Evolutionary conservation across 2,797 vertebrate species (phyloP).

Genomic region (Clarias pachynema): DNA sequence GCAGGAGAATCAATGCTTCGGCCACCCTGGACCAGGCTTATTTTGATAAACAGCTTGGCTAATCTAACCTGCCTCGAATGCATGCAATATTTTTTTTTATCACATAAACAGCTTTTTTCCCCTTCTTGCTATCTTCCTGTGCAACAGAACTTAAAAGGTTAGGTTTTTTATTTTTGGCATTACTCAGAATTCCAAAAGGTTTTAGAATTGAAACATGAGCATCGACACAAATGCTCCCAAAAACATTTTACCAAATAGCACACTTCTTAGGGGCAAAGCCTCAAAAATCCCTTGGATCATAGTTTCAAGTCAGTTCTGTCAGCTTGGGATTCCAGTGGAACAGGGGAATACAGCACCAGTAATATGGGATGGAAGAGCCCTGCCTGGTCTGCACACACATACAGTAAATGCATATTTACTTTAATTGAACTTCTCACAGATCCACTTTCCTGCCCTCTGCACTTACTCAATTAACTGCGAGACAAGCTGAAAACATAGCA

Average conservation of each 20-base stretch:
- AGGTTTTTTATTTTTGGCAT: conserved; percentile 17
- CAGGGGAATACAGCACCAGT: conserved; percentile 33
- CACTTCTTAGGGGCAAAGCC: neutral
- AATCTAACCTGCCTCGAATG: conserved; percentile 80
- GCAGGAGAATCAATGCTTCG: conserved; percentile 85
- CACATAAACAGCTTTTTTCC: neutral
- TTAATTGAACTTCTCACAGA: conserved; percentile 63
- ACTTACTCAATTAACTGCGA: conserved; percentile 67
- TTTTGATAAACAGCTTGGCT: conserved; percentile 86
- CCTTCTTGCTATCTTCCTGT: neutral
- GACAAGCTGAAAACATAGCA: conserved; percentile 72
- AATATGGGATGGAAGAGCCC: conserved; percentile 36
- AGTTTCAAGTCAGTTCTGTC: neutral
- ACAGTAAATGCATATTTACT: conserved; percentile 55
- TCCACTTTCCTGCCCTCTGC: conserved; percentile 65
- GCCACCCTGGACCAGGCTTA: conserved; percentile 81
- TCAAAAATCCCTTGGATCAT: neutral
- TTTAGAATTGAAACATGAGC: neutral
- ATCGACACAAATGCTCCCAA: neutral
- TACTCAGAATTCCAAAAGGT: conserved; percentile 12
- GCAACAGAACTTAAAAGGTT: conserved; percentile 23
- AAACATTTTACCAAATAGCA: neutral
- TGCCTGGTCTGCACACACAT: conserved; percentile 45
- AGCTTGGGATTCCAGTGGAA: conserved; percentile 25
- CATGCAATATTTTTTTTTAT: conserved; percentile 3